These are phyloP conservation scores for Acanthosepion pharaonis DNA, from an alignment of 2,888 invertebrate species.

Conservation along the genomic window DNA sequence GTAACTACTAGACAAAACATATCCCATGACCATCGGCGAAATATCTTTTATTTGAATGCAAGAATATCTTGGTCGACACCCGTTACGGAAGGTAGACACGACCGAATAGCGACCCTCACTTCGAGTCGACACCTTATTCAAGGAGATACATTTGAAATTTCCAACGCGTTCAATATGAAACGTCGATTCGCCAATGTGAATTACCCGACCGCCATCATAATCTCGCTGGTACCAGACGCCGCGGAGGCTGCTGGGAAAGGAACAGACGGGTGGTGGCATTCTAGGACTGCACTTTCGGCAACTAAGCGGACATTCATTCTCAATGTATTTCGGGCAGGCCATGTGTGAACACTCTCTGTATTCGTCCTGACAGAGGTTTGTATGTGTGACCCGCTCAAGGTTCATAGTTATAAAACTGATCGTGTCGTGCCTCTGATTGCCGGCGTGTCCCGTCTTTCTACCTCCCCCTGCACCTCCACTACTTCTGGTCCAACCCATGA, in stretches of 20 bases:
- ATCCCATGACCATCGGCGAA: conserved; percentile 58
- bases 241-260: conserved; percentile 58
- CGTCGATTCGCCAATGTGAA: conserved; percentile 57
- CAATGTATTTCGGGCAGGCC: conserved; percentile 58
- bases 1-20: conserved; percentile 60
- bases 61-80: conserved; percentile 66
- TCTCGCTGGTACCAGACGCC: conserved; percentile 60
- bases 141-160: conserved; percentile 60
- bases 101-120: conserved; percentile 59
- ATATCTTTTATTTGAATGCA: conserved; percentile 62
- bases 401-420: conserved; percentile 56
- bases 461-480: background rate
- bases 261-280: conserved; percentile 57
- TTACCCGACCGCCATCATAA: conserved; percentile 48
- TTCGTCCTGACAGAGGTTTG: conserved; percentile 66
- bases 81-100: conserved; percentile 62
- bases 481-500: conserved; percentile 22
- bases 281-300: conserved; percentile 62
- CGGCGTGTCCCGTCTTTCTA: background rate
- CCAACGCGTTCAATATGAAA: conserved; percentile 59
- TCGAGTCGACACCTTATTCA: conserved; percentile 56
- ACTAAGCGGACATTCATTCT: conserved; percentile 63
- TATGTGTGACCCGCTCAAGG: conserved; percentile 56
- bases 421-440: conserved; percentile 38
- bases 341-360: conserved; percentile 61